Base-by-base conservation (phyloP, 2,113 vertebrate species). In the Arenaria interpres region DNA sequence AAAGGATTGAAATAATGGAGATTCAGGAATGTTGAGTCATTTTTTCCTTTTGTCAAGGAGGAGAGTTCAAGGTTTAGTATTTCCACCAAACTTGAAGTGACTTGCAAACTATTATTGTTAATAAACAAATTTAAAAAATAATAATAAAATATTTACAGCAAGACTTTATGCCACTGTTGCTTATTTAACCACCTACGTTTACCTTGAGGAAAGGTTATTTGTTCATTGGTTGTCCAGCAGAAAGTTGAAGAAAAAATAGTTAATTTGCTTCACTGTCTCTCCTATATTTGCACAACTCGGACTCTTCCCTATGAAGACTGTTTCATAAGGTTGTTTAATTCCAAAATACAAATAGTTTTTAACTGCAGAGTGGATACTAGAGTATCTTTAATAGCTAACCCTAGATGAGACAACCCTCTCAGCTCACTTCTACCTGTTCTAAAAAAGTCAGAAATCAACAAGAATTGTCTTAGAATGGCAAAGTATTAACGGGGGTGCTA, bases 211-310 rank as follows among this genome's bases (percentile, higher is more conserved):
- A 41, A 79, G 5, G 12, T 62, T 32, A 66, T 10, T 50, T 51
- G 32, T 6, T 69, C 77, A 24, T 53, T 85, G 51, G 4, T 50
- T 68, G 32, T 66, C 81, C 7, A 68, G 37, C 56, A 85, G 50
- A 60, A 60, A 83, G 57, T 41, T 35, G 39, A 59, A 48, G 37
- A 23, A 45, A 50, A 63, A 30, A 13, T 39, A 51, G 19, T 71
- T 39, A 10, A 69, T 79, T 45, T 20, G 12, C 46, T 41, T 33
- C 39, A 37, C 39, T 2, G 1, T 22, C 13, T 77, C 41, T 77
- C 15, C 53, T 67, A 0, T 57, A 14, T 46, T 53, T 46, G 23
- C 35, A 51, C 21, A 67, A 7, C 18, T 39, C 1, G 0, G 45
- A 14, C 25, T 74, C 33, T 63, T 14, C 5, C 7, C 27, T 68